phyloP scores from a whole-genome alignment of 2,113 vertebrate genomes.

The Hemiprocne comata region DNA sequence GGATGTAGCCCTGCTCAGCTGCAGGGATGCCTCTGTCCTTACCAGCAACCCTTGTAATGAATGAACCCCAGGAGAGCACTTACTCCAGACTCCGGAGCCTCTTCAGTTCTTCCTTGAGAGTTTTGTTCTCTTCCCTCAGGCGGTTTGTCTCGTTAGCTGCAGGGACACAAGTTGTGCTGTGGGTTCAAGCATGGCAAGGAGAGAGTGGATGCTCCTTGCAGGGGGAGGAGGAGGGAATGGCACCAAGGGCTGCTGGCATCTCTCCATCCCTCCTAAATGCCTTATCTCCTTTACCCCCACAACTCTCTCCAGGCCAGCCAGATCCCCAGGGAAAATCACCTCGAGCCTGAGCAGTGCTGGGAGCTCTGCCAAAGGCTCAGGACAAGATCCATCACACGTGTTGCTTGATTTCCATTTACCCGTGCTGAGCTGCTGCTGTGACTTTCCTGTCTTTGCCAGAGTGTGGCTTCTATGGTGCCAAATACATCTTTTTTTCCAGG shows the following conservation, averaged over 20 bases:
- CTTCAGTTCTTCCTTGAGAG: constrained; percentile 76
- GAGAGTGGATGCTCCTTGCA: neutral
- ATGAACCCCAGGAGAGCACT: neutral
- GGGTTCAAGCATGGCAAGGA: neutral
- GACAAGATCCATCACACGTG: neutral
- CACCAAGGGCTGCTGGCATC: neutral
- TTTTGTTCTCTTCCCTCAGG: constrained; percentile 78
- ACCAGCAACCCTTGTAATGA: neutral
- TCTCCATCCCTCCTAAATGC: neutral
- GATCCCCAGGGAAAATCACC: neutral
- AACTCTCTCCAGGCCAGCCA: neutral
- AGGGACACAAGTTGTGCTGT: neutral
- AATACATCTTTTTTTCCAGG: neutral
- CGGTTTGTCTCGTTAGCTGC: constrained; percentile 75
- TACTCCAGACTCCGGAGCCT: constrained; percentile 64
- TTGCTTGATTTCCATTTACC: constrained; percentile 34
- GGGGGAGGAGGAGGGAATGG: neutral
- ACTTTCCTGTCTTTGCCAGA: constrained; percentile 2
- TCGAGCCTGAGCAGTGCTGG: rapidly evolving
- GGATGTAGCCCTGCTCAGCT: rapidly evolving
- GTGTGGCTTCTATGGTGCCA: neutral
- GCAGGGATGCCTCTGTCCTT: neutral
- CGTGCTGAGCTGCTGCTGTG: constrained; percentile 4
- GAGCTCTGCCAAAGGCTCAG: neutral
- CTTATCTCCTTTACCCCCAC: neutral